Evolutionary conservation across 2,888 invertebrate genomes (phyloP).

Genomic region (Phyto melanocephala): DNA sequence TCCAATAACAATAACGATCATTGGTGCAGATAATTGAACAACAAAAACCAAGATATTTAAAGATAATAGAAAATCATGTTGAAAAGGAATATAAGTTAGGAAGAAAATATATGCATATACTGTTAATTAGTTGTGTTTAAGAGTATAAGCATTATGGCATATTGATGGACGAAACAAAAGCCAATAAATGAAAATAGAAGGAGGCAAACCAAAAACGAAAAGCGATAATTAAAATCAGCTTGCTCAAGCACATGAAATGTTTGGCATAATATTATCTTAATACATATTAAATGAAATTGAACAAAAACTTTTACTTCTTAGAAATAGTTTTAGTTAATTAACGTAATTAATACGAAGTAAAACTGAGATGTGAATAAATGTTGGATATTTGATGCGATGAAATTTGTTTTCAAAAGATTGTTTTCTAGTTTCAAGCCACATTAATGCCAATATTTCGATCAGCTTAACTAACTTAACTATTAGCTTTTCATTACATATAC

Average conservation of each 20-base stretch:
- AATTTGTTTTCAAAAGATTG: too few relatives aligned
- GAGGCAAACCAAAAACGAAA: background rate
- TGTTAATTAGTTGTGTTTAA: slow-evolving; percentile 49
- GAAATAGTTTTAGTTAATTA: background rate
- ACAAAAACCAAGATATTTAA: background rate
- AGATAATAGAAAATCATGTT: slow-evolving; percentile 14
- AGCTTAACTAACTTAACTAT: too few relatives aligned
- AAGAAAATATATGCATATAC: background rate
- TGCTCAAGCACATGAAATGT: background rate
- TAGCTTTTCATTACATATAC: too few relatives aligned
- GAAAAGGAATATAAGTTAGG: too few relatives aligned
- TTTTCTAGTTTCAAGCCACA: too few relatives aligned
- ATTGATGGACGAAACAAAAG: slow-evolving; percentile 11
- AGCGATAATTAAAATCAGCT: background rate
- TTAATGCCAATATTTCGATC: too few relatives aligned
- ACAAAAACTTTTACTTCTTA: background rate
- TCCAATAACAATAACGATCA: background rate
- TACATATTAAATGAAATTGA: slow-evolving; percentile 3
- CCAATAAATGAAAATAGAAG: background rate
- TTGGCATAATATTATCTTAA: background rate
- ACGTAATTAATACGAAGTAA: too few relatives aligned
- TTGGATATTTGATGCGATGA: too few relatives aligned
- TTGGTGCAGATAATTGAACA: background rate
- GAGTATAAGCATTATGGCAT: slow-evolving; percentile 31
- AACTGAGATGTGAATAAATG: too few relatives aligned